phyloP scores from a whole-genome alignment of 2,888 invertebrate species.

The Napeogenes inachia region DNA sequence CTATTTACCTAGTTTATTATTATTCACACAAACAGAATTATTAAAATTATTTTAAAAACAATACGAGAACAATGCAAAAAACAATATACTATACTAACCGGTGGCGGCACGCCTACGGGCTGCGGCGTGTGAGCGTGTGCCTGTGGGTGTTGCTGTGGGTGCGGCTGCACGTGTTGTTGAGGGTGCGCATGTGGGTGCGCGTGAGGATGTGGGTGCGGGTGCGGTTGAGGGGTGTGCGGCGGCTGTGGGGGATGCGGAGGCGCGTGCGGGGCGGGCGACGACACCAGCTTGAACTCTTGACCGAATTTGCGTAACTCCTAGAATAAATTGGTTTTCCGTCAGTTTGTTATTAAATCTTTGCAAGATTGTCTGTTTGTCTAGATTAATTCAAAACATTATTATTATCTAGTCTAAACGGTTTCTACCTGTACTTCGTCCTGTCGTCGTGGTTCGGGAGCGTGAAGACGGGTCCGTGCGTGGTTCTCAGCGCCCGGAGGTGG shows the following conservation, averaged over 20 bases:
- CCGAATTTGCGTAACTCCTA: slow-evolving; percentile 87
- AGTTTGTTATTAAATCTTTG: too few species aligned
- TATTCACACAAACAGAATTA: background rate
- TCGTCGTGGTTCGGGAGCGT: slow-evolving; percentile 46
- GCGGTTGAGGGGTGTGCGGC: slow-evolving; percentile 37
- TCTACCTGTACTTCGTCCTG: slow-evolving; percentile 61
- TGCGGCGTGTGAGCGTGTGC: slow-evolving; percentile 9
- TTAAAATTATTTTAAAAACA: background rate
- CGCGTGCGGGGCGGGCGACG: slow-evolving; percentile 53
- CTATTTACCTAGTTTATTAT: too few species aligned
- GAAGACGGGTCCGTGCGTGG: slow-evolving; percentile 50
- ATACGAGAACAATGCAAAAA: background rate
- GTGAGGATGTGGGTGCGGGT: slow-evolving; percentile 31
- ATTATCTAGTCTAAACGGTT: too few species aligned
- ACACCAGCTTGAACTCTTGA: slow-evolving; percentile 85
- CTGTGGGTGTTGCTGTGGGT: slow-evolving; percentile 15
- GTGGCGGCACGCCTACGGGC: slow-evolving; percentile 33
- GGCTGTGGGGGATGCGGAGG: slow-evolving; percentile 36
- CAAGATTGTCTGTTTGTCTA: too few species aligned
- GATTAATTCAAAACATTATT: too few species aligned
- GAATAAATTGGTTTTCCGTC: background rate
- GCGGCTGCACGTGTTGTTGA: slow-evolving; percentile 7
- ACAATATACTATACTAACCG: slow-evolving; percentile 14
- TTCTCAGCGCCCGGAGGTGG: slow-evolving; percentile 45
- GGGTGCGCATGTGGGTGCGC: slow-evolving; percentile 48